Conservation (phyloP, 2,888 invertebrate genomes). For the Noctua comes region DNA sequence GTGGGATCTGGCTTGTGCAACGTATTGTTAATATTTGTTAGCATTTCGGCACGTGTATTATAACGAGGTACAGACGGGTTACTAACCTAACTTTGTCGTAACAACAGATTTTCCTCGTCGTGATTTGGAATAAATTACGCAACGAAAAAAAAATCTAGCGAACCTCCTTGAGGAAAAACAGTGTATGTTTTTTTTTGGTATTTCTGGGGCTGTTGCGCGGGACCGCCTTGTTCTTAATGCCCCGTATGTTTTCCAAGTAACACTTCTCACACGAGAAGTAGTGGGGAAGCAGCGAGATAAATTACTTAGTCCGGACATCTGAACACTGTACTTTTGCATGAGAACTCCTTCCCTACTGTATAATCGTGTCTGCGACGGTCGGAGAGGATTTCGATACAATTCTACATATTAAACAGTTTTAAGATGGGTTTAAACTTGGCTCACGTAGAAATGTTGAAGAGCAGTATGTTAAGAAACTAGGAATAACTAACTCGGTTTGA, state of each 20-base stretch:
- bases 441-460: slow-evolving; percentile 12
- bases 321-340: slow-evolving; percentile 69
- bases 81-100: slow-evolving; percentile 30
- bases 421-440: slow-evolving; percentile 51
- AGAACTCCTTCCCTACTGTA: slow-evolving; percentile 56
- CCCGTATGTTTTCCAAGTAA: slow-evolving; percentile 60
- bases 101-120: slow-evolving; percentile 34
- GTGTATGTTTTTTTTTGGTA: neutral
- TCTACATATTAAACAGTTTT: slow-evolving; percentile 63
- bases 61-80: slow-evolving; percentile 27
- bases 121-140: slow-evolving; percentile 1
- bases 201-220: neutral
- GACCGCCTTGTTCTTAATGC: slow-evolving; percentile 8
- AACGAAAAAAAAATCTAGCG: neutral
- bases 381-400: slow-evolving; percentile 58
- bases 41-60: slow-evolving; percentile 54
- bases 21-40: slow-evolving; percentile 33
- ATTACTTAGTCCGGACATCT: slow-evolving; percentile 75
- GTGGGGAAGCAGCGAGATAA: slow-evolving; percentile 67
- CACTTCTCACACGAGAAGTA: slow-evolving; percentile 69
- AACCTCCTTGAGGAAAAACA: slow-evolving; percentile 11
- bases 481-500: slow-evolving; percentile 4
- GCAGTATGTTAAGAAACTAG: slow-evolving; percentile 13
- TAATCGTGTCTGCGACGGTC: slow-evolving; percentile 58
- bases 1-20: slow-evolving; percentile 43